phyloP scores from a whole-genome alignment of 2,113 vertebrate genomes.

The Prunella fulvescens region DNA sequence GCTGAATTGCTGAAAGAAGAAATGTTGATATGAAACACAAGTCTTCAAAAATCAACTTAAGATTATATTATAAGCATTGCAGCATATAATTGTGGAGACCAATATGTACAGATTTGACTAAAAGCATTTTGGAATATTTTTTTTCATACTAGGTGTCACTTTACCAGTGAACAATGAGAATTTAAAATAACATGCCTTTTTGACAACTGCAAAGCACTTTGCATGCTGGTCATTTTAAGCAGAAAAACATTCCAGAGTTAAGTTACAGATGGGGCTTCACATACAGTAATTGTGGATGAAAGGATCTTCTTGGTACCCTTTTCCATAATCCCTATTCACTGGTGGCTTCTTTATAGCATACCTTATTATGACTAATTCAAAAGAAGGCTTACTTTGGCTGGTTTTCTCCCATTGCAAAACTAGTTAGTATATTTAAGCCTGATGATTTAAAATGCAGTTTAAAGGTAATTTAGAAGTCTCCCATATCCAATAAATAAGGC shows the following conservation, averaged over 20 bases:
- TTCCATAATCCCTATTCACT: background rate
- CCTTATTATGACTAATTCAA: background rate
- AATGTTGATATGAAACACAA: background rate
- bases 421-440: background rate
- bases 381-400: background rate
- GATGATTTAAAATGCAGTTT: background rate
- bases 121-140: slow-evolving; percentile 21
- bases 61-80: background rate
- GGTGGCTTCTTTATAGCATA: background rate
- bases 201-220: background rate
- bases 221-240: background rate
- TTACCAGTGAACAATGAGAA: background rate
- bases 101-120: slow-evolving; percentile 33
- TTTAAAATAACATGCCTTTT: background rate
- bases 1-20: background rate
- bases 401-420: background rate
- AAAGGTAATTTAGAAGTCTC: background rate
- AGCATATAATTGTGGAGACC: slow-evolving; percentile 39
- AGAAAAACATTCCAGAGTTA: slow-evolving; percentile 50
- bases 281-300: background rate
- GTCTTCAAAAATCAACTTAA: slow-evolving; percentile 16
- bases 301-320: background rate
- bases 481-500: background rate
- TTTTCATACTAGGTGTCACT: background rate
- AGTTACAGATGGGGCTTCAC: background rate